Evolutionary conservation across 1,140 invertebrate species (phyloP).

Genomic region (Drosophila lini): DNA sequence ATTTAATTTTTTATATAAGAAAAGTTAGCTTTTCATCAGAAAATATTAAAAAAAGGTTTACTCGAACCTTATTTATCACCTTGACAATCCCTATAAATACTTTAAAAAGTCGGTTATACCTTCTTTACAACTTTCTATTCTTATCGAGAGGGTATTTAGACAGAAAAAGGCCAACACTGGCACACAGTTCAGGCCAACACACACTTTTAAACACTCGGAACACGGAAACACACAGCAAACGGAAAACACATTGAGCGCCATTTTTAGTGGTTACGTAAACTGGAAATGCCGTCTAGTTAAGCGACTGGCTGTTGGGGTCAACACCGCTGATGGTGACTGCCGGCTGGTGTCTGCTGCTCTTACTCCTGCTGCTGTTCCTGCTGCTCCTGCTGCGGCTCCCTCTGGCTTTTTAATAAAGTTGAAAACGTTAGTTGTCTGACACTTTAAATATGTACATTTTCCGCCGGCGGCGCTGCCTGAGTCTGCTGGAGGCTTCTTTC

Average conservation of each 20-base stretch:
- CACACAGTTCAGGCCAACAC: slow-evolving; percentile 14
- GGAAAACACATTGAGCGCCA: slow-evolving; percentile 50
- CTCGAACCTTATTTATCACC: not conserved
- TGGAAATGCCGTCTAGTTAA: slow-evolving; percentile 56
- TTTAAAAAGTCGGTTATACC: not conserved
- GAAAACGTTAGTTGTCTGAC: slow-evolving; percentile 52
- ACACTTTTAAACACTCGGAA: slow-evolving; percentile 14
- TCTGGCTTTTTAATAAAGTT: slow-evolving; percentile 66
- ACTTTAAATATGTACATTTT: slow-evolving; percentile 59
- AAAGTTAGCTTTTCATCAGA: no score
- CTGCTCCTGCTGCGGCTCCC: not conserved
- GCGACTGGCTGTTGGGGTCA: slow-evolving; percentile 21
- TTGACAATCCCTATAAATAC: not conserved
- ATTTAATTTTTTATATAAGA: no score
- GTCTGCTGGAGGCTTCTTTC: not conserved
- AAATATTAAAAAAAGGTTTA: no score
- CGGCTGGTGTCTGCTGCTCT: not conserved
- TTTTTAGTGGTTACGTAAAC: slow-evolving; percentile 78
- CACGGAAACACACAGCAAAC: slow-evolving; percentile 29
- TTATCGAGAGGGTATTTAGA: slow-evolving; percentile 3
- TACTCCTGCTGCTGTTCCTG: not conserved
- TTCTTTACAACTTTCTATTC: not conserved
- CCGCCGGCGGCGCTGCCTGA: slow-evolving; percentile 17
- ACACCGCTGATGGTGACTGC: not conserved
- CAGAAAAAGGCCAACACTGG: slow-evolving; percentile 20